Evolutionary conservation across 2,113 vertebrate species (phyloP).

Genomic region (Eira barbara): DNA sequence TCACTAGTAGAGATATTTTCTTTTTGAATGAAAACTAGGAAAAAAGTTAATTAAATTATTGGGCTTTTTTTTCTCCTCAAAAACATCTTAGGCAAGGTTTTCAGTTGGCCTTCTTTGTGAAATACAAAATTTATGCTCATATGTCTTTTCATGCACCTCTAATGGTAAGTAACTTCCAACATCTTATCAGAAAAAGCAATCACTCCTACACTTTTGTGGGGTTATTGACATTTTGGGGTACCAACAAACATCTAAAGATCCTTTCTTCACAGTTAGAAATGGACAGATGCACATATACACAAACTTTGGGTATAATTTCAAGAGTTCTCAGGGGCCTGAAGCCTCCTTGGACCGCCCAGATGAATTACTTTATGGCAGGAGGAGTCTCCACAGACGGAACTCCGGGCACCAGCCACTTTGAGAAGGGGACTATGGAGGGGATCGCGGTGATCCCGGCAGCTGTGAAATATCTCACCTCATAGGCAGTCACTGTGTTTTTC

Average conservation of each 20-base stretch:
- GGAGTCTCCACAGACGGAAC: not conserved
- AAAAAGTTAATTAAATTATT: not conserved
- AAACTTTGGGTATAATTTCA: not conserved
- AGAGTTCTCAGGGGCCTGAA: not conserved
- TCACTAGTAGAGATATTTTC: not conserved
- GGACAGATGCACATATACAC: not conserved
- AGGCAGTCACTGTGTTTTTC: not conserved
- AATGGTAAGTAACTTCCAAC: not conserved
- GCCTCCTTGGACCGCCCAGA: not conserved
- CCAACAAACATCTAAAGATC: not conserved
- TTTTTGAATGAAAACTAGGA: slow-evolving; percentile 38
- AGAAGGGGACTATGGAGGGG: not conserved
- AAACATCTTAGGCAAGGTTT: not conserved
- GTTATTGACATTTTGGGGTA: not conserved
- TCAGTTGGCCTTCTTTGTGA: not conserved
- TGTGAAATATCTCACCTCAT: not conserved
- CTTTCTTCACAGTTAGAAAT: not conserved
- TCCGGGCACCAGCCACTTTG: not conserved
- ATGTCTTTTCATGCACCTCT: not conserved
- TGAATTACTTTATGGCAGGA: not conserved
- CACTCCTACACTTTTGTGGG: not conserved
- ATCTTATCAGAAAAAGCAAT: not conserved
- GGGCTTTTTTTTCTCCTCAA: not conserved
- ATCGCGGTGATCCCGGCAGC: not conserved
- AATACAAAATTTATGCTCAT: not conserved